Base-by-base conservation (phyloP, 2,797 vertebrate species). In the Pipistrellus pipistrellus region DNA sequence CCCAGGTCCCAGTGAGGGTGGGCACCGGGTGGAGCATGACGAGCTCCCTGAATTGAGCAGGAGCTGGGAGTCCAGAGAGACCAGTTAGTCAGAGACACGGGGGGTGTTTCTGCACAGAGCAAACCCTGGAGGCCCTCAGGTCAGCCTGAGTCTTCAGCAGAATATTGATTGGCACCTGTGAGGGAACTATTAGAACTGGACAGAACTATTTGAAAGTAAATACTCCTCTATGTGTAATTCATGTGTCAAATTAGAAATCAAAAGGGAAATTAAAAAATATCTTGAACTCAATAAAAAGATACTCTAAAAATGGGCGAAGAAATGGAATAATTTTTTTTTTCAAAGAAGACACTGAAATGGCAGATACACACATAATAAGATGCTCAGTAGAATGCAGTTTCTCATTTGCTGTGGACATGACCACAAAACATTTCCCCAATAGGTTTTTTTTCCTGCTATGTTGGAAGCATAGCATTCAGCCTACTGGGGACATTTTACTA, bases 401-500 rank as follows among this genome's bases (percentile, higher is more conserved):
- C 57, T 25, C 23, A 12, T 59, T 59, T 59, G 57, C 57, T 25
- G 23, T 59, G 57, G 57, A 4, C 23, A 27, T 59, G 23, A 59
- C 57, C 57, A 59, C 57, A 59, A 12, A 59, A 59, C 44, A 99
- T 98, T 96, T 32, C n/a, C 95, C 98, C 97, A 96, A 25, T 90
- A 94, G 98, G 95, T 97, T 97, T 80, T 97, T 77, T 4, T 4
- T 2, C 30, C 6, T 92, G 98, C 96, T 95, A 44, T 41, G 0
- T 0, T 0, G 25, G 17, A 97, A 97, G 97, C 57, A 27, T 59
- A 59, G 23, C 93, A 46, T 9, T 8, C 38, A 94, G 95, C 98
- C 98, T 96, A 86, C 38, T 98, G 98, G 98, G 96, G 90, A 98
- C 96, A 98, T 82, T 80, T 95, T 85, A 6, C 46, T 80, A 27